Conservation (phyloP, 1,140 invertebrate species). For the Arctopsyche grandis region DNA sequence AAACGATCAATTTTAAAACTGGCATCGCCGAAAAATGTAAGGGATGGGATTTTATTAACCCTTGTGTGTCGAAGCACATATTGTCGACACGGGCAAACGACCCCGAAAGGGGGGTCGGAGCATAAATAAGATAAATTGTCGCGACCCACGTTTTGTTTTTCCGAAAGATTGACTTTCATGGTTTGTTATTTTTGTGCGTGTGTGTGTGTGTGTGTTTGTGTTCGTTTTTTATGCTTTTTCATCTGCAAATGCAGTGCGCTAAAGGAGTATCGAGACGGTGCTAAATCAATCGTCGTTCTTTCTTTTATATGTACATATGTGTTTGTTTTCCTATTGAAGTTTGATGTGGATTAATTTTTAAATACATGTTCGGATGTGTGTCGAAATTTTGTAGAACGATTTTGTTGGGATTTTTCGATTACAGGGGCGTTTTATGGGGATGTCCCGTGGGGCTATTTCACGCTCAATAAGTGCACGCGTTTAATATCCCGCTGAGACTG, state of each 20-base stretch:
- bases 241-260: slow-evolving; percentile 51
- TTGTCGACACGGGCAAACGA: slow-evolving; percentile 29
- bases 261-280: too few species aligned
- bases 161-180: slow-evolving; percentile 55
- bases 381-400: too few species aligned
- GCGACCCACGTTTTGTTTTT: slow-evolving; percentile 49
- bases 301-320: too few species aligned
- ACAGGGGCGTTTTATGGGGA: background rate
- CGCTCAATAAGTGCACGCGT: slow-evolving; percentile 26
- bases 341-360: too few species aligned
- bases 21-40: background rate
- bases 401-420: background rate
- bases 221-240: slow-evolving; percentile 52
- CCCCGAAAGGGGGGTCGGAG: background rate
- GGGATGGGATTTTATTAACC: slow-evolving; percentile 34
- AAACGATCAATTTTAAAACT: slow-evolving; percentile 35
- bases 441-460: slow-evolving; percentile 32
- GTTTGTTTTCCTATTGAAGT: too few species aligned
- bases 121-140: slow-evolving; percentile 46
- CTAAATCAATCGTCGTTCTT: too few species aligned
- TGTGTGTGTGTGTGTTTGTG: background rate
- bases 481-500: slow-evolving; percentile 25
- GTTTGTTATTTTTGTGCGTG: slow-evolving; percentile 47
- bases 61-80: slow-evolving; percentile 18
- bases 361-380: too few species aligned